Conservation (phyloP, 2,797 vertebrate genomes). For the Schizothorax lantsangensis region DNA sequence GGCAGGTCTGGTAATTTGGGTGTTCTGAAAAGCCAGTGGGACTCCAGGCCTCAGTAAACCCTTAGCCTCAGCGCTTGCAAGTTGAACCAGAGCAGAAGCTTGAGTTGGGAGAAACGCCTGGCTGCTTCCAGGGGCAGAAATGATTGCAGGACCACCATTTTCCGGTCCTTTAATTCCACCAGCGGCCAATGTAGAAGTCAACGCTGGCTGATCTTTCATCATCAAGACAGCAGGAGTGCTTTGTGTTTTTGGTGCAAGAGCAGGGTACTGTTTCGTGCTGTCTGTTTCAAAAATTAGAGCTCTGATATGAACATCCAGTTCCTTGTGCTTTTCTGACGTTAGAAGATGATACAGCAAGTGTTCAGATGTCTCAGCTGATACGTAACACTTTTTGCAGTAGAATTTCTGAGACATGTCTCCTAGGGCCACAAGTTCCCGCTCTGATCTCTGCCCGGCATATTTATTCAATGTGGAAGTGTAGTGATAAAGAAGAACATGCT, state of each 20-base stretch:
- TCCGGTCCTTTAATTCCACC: constrained; percentile 63
- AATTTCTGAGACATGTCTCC: constrained; percentile 68
- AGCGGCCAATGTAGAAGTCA: constrained; percentile 67
- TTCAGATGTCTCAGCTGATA: constrained; percentile 85
- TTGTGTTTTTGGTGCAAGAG: constrained; percentile 80
- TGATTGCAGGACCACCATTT: constrained; percentile 71
- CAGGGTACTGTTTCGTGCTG: constrained; percentile 65
- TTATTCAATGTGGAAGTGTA: constrained; percentile 81
- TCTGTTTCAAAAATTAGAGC: constrained; percentile 85
- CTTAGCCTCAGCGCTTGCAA: constrained; percentile 83
- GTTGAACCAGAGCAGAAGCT: constrained; percentile 80
- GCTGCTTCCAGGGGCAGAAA: constrained; percentile 73
- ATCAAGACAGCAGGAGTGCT: constrained; percentile 69
- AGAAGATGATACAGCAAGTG: constrained; percentile 93
- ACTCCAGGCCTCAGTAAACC: constrained; percentile 79
- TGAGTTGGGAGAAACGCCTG: constrained; percentile 79
- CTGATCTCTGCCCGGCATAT: constrained; percentile 83
- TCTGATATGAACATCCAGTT: constrained; percentile 87
- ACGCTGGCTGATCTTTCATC: constrained; percentile 68
- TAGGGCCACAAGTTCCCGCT: constrained; percentile 61
- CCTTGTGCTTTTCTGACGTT: constrained; percentile 87
- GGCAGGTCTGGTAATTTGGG: constrained; percentile 68
- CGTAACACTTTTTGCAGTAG: constrained; percentile 91
- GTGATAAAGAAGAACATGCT: constrained; percentile 93
- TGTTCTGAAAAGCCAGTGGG: constrained; percentile 73